These are phyloP conservation scores for Epinephelus cyanopodus DNA, from an alignment of 2,113 vertebrate genomes.

Conservation along the genomic window DNA sequence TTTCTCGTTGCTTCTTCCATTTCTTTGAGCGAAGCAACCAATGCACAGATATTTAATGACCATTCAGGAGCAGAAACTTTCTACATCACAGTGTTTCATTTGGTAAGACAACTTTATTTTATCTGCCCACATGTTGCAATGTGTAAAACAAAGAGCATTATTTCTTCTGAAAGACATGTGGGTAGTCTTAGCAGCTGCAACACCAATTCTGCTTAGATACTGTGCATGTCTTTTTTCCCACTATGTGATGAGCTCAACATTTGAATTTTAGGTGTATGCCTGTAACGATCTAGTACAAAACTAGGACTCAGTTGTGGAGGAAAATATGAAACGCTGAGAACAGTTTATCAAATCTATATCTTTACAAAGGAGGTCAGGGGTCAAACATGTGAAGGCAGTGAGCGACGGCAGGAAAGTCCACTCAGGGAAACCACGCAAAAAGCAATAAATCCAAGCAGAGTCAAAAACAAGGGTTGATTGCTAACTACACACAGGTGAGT, in stretches of 20 bases:
- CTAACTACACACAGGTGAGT: no score
- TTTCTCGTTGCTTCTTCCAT: conserved; percentile 60
- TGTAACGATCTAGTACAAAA: no score
- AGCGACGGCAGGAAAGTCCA: no score
- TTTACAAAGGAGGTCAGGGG: no score
- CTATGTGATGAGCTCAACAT: neutral
- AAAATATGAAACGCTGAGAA: no score
- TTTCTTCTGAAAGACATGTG: conserved; percentile 36
- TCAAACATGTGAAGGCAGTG: no score
- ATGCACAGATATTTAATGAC: conserved; percentile 56
- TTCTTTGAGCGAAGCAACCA: conserved; percentile 59
- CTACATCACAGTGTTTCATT: conserved; percentile 41
- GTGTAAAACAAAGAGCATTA: conserved; percentile 33
- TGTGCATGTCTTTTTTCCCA: neutral
- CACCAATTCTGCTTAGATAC: neutral
- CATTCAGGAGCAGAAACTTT: conserved; percentile 34
- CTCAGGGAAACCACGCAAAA: no score
- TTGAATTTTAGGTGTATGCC: neutral
- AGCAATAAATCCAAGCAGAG: no score
- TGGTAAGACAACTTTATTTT: conserved; percentile 39
- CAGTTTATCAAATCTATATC: no score
- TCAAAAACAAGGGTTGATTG: no score
- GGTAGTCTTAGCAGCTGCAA: conserved; percentile 18
- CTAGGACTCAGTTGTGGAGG: no score
- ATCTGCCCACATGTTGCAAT: conserved; percentile 57